Evolutionary conservation across 2,888 invertebrate species (phyloP), one percentile per base, ranked within the genome.

Genomic region (Spisula subtruncata): DNA sequence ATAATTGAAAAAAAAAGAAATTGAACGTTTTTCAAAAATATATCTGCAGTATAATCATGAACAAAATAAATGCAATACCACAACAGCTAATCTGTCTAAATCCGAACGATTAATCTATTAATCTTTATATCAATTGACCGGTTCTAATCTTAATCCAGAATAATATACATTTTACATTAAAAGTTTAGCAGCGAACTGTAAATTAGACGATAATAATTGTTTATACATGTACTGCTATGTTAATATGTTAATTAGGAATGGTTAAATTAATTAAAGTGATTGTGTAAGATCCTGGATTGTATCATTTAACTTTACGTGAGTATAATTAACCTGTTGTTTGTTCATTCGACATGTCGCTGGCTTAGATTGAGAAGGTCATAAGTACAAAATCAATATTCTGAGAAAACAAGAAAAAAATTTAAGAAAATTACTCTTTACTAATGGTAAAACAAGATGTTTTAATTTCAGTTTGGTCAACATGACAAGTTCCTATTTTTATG

Each of bases 151-250:
- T n/a, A 6, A 66, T n/a, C 25, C 60, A 25, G n/a, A 66, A 66
- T 66, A 66, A 66, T 66, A 25, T 25, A n/a, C n/a, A n/a, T n/a
- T n/a, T n/a, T n/a, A n/a, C n/a, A 66, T 66, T 66, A 66, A 66
- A 25, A 25, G 25, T 25, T n/a, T 66, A 66, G 25, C 25, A 25
- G 25, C 25, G 60, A 66, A 66, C n/a, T 66, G 60, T 25, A 66
- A 66, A 66, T 66, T 25, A 66, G 25, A 25, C 20, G 25, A 66
- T n/a, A n/a, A n/a, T n/a, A n/a, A n/a, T n/a, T n/a, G n/a, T 66
- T 25, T 66, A 66, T 66, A 12, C 25, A n/a, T 25, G 25, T 66
- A n/a, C 25, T 20, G n/a, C 5, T 66, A 66, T 66, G 12, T 25
- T 66, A 25, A 25, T 66, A 66, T 66, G 12, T 25, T 66, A 25